phyloP scores from a whole-genome alignment of 2,797 vertebrate species.

The Holocentrus rufus region DNA sequence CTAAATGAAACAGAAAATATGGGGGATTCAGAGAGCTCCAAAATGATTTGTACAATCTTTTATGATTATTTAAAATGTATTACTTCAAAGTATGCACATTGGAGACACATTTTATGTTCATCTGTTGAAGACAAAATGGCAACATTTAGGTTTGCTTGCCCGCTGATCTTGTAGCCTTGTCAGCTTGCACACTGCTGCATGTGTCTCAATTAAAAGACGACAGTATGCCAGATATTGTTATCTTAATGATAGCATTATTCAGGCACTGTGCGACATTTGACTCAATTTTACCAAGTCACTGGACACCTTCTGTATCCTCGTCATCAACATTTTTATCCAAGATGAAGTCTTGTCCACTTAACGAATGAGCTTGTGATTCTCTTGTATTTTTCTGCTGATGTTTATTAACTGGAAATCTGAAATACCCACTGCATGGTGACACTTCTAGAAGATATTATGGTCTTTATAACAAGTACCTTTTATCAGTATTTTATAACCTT shows the following conservation, averaged over 20 bases:
- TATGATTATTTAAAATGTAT: no score
- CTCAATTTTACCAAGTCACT: conserved; percentile 51
- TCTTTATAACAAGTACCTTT: conserved; percentile 84
- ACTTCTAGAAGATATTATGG: conserved; percentile 78
- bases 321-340: conserved; percentile 57
- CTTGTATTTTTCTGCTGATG: conserved; percentile 83
- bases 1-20: not conserved
- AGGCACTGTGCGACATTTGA: conserved; percentile 49
- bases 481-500: conserved; percentile 85
- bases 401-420: conserved; percentile 78
- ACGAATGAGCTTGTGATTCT: conserved; percentile 80
- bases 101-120: not conserved
- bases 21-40: not conserved
- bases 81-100: conserved; percentile 6
- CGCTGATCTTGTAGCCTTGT: conserved; percentile 36
- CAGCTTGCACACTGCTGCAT: conserved; percentile 66
- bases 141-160: conserved; percentile 34
- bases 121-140: conserved; percentile 14
- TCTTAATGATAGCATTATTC: conserved; percentile 50
- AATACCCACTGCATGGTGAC: conserved; percentile 82
- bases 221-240: conserved; percentile 36
- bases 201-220: no score
- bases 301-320: conserved; percentile 54
- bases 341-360: conserved; percentile 61
- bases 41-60: no score